phyloP scores from a whole-genome alignment of 2,113 vertebrate genomes.

The Lepisosteus osseus region DNA sequence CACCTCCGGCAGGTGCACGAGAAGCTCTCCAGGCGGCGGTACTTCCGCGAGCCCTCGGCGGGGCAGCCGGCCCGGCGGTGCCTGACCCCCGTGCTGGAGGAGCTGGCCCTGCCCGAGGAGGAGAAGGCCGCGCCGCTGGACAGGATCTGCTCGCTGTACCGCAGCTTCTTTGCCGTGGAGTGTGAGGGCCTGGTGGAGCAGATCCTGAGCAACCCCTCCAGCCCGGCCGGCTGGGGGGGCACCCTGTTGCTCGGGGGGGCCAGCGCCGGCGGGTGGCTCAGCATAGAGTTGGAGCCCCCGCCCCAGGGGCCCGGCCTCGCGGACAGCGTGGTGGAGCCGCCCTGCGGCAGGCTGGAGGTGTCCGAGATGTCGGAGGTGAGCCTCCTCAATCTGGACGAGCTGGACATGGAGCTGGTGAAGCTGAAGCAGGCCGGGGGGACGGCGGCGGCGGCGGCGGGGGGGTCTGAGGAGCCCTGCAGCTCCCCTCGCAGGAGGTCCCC shows the following conservation, averaged over 20 bases:
- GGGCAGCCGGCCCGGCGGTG: background rate
- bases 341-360: background rate
- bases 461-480: background rate
- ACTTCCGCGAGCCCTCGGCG: background rate
- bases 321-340: background rate
- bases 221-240: background rate
- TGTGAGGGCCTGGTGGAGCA: slow-evolving; percentile 19
- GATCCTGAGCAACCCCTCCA: slow-evolving; percentile 3
- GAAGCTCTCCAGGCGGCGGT: background rate
- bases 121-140: background rate
- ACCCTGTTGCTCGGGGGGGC: background rate
- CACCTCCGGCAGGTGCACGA: background rate
- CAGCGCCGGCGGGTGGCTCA: slow-evolving; percentile 8
- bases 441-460: background rate
- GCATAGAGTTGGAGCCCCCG: slow-evolving; percentile 23
- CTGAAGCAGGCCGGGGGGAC: background rate
- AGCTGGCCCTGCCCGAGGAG: background rate
- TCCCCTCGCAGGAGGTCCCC: background rate
- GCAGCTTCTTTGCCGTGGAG: slow-evolving; percentile 20
- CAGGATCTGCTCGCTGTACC: slow-evolving; percentile 12
- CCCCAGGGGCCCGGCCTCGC: background rate
- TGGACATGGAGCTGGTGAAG: slow-evolving; percentile 3
- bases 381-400: slow-evolving; percentile 12
- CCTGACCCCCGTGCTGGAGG: background rate
- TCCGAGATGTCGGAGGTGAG: background rate